Evolutionary conservation across 2,888 invertebrate species (phyloP), one percentile per base, ranked within the genome.

Genomic region (Lagria hirta): DNA sequence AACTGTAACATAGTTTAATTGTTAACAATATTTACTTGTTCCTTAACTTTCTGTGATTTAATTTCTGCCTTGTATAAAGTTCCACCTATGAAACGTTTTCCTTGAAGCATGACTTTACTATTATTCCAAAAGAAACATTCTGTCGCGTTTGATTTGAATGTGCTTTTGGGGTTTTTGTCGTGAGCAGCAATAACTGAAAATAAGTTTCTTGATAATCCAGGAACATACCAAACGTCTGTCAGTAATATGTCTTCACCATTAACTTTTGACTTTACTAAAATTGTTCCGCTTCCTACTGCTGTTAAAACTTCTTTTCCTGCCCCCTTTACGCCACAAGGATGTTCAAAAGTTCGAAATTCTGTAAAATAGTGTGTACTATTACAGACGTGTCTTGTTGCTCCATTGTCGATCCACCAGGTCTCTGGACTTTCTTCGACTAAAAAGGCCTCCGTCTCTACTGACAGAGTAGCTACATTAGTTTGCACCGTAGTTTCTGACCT

Each of bases 351-450:
- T 38, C 47, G 12, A 28, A 54, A 57, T 3, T 36, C 48, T 2
- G 42, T 28, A 13, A 56, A 55, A 16, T 28, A 32, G 24, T 51
- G 40, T 17, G 32, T 15, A 53, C 54, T 36, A 37, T 53, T 54
- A 2, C 55, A 54, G 16, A 64, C 54, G 35, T 64, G 62, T 5
- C 48, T 61, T 10, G 61, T 63, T 10, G 60, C 63, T 13, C 58
- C 64, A 32, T 62, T 65, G 34, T 65, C 64, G 4, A 65, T 53
- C 57, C 55, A 64, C 63, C 61, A 64, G 7, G 44, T 46, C 8
- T 15, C 33, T 44, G 27, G n/a, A 46, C 37, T 24, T 21, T 10
- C 23, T 26, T 52, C 45, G n/a, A 38, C 10, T 12, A 16, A 7
- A 24, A 7, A 42, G 20, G 34, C 43, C 43, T 23, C 58, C 55